These are phyloP conservation scores for Aphrophora alni DNA, from an alignment of 2,888 invertebrate genomes.

Conservation along the genomic window DNA sequence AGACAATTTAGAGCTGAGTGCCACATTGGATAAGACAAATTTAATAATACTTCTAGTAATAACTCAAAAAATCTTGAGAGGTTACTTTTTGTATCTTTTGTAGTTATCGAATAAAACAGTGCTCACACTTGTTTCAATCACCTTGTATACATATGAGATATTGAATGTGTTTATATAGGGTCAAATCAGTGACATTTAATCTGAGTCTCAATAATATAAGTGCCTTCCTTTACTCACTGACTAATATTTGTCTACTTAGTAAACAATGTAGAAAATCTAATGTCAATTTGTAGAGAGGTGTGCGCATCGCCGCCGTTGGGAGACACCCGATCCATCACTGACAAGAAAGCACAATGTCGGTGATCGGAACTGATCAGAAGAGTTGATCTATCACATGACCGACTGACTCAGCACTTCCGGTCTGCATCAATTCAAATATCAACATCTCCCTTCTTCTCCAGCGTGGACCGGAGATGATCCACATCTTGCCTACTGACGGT, in stretches of 20 bases:
- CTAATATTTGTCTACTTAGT: neutral
- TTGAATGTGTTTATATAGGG: neutral
- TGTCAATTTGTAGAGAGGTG: neutral
- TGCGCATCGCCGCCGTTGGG: neutral
- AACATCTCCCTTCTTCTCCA: neutral
- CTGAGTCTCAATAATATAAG: neutral
- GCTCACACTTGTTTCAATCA: too few relatives aligned
- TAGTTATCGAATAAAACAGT: too few relatives aligned
- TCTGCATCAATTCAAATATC: neutral
- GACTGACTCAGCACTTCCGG: neutral
- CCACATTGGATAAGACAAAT: too few relatives aligned
- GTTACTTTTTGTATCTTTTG: too few relatives aligned
- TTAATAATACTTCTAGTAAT: too few relatives aligned
- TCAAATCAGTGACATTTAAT: neutral
- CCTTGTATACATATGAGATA: too few relatives aligned
- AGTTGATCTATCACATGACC: neutral
- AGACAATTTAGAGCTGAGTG: too few relatives aligned
- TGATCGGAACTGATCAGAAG: neutral
- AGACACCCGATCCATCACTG: conserved; percentile 6
- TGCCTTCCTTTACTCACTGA: neutral
- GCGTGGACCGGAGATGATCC: neutral
- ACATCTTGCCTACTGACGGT: neutral
- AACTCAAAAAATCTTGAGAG: too few relatives aligned
- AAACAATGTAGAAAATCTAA: conserved; percentile 5
- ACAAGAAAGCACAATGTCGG: neutral